Evolutionary conservation across 2,888 invertebrate genomes (phyloP).

Genomic region (Sinhomidia bicolor): DNA sequence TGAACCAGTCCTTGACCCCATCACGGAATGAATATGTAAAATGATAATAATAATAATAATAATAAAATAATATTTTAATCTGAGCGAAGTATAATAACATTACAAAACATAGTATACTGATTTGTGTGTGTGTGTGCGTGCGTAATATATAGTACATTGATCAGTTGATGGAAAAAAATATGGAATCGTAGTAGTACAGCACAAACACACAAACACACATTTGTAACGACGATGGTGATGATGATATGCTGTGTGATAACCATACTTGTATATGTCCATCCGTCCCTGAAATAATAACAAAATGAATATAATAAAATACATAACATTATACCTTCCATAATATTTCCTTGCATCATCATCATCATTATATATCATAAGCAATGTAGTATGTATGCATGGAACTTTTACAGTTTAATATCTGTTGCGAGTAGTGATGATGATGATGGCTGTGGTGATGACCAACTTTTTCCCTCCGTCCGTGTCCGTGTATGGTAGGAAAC

Average conservation of each 20-base stretch:
- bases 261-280: constrained; percentile 25
- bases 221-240: not conserved
- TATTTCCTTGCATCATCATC: not conserved
- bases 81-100: not conserved
- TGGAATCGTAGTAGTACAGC: constrained; percentile 16
- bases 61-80: constrained; percentile 41
- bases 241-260: constrained; percentile 20
- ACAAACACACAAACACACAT: constrained; percentile 5
- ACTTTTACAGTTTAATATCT: constrained; percentile 1
- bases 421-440: not conserved
- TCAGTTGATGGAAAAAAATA: constrained; percentile 9
- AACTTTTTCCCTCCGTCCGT: constrained; percentile 42
- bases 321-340: constrained; percentile 14
- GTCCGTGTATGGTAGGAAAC: constrained; percentile 30
- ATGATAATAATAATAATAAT: constrained; percentile 47
- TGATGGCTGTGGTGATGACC: constrained; percentile 1
- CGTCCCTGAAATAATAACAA: constrained; percentile 23
- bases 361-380: not conserved
- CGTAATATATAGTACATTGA: not conserved
- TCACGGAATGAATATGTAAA: constrained; percentile 71
- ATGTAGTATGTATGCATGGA: not conserved
- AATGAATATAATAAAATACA: not conserved
- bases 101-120: not conserved
- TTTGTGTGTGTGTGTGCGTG: not conserved
- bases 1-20: constrained; percentile 80